A percentile compares a stretch with the other conserved stretches of the same genome.
These are phyloP conservation scores for Malachius bipustulatus DNA, from an alignment of 2,888 invertebrate species.

Conservation along the genomic window DNA sequence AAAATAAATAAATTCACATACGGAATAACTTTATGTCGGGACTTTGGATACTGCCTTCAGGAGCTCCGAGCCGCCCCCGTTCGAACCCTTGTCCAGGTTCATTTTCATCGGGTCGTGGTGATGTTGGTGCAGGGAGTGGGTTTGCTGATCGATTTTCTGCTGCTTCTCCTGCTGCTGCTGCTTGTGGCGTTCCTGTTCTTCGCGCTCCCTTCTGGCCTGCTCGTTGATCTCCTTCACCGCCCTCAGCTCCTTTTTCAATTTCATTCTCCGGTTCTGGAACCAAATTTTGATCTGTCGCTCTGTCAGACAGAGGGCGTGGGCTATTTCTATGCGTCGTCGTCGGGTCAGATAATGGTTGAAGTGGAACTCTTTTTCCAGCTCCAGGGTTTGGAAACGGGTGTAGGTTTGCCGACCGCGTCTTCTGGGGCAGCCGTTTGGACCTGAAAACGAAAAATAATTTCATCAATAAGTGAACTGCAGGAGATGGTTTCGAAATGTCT, in stretches of 20 bases:
- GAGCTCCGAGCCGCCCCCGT: slow-evolving; percentile 55
- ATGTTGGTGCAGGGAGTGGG: slow-evolving; percentile 51
- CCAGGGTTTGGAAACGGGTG: slow-evolving; percentile 95
- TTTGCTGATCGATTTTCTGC: slow-evolving; percentile 56
- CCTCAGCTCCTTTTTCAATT: slow-evolving; percentile 88
- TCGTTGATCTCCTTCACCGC: slow-evolving; percentile 93
- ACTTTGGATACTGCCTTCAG: slow-evolving; percentile 67
- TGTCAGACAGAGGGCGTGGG: slow-evolving; percentile 89
- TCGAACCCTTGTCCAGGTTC: slow-evolving; percentile 63
- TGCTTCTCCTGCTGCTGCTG: slow-evolving; percentile 82
- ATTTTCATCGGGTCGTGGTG: slow-evolving; percentile 63
- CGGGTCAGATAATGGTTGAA: slow-evolving; percentile 96
- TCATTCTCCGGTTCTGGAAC: slow-evolving; percentile 96
- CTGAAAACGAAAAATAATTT: slow-evolving; percentile 56
- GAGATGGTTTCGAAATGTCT: too few relatives aligned
- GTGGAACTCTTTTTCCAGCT: slow-evolving; percentile 97
- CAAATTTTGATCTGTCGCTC: slow-evolving; percentile 95
- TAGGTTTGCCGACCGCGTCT: slow-evolving; percentile 94
- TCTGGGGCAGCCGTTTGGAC: slow-evolving; percentile 90
- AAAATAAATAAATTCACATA: not conserved
- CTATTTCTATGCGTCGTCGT: slow-evolving; percentile 92
- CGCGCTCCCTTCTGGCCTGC: slow-evolving; percentile 79
- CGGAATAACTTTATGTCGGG: slow-evolving; percentile 49
- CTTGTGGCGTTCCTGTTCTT: slow-evolving; percentile 85
- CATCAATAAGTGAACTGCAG: slow-evolving; percentile 24